Percentiles rank a stretch among this genome's conserved stretches.
phyloP scores from a whole-genome alignment of 2,888 invertebrate species.

The Agrotis ipsilon region DNA sequence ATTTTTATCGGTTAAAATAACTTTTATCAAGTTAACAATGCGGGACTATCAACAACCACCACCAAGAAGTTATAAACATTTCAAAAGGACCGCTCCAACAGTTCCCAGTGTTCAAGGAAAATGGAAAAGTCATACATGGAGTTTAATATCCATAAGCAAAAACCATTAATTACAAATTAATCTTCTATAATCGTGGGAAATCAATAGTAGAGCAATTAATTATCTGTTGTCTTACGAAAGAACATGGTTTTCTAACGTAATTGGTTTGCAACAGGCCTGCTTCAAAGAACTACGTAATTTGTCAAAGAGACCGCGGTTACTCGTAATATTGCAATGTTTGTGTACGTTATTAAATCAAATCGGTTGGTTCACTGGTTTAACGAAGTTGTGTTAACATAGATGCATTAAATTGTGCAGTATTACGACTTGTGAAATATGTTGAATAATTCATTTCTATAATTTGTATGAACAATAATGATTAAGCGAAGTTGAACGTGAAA shows the following conservation, averaged over 20 bases:
- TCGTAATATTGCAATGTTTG: slow-evolving; percentile 29
- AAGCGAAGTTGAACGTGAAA: neutral
- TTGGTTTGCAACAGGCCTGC: slow-evolving; percentile 16
- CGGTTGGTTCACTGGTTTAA: slow-evolving; percentile 25
- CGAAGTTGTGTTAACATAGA: slow-evolving; percentile 13
- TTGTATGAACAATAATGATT: neutral
- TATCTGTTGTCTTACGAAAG: slow-evolving; percentile 44
- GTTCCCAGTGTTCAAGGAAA: slow-evolving; percentile 12
- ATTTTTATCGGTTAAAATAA: too few species aligned
- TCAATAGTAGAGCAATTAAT: slow-evolving; percentile 32
- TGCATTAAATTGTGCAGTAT: slow-evolving; percentile 19
- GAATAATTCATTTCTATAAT: neutral
- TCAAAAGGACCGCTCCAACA: slow-evolving; percentile 7
- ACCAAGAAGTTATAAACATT: neutral
- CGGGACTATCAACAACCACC: too few species aligned
- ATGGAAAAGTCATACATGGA: slow-evolving; percentile 17
- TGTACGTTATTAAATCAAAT: slow-evolving; percentile 30
- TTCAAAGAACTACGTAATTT: slow-evolving; percentile 36
- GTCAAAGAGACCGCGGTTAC: slow-evolving; percentile 36
- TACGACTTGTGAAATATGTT: slow-evolving; percentile 8
- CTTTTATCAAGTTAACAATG: too few species aligned
- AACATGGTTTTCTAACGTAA: slow-evolving; percentile 42
- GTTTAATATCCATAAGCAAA: slow-evolving; percentile 29
- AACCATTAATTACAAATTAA: slow-evolving; percentile 26
- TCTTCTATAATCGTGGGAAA: slow-evolving; percentile 46